Percentiles rank a stretch among this genome's conserved stretches.
These are phyloP conservation scores for Cinclus mexicanus DNA, from an alignment of 2,113 vertebrate genomes.

Conservation along the genomic window DNA sequence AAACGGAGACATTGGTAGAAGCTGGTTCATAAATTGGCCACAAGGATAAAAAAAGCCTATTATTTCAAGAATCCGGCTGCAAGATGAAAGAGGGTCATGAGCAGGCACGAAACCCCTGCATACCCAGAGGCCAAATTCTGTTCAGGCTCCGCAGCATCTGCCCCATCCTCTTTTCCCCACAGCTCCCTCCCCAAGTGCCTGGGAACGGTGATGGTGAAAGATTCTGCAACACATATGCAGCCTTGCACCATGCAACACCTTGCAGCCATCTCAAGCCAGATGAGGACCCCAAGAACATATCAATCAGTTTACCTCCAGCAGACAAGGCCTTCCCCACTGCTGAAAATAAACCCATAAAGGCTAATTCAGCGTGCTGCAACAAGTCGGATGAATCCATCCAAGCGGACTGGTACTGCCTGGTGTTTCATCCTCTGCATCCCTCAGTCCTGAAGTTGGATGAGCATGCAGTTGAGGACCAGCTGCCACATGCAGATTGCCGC, in stretches of 20 bases:
- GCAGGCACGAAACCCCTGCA: neutral
- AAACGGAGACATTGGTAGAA: neutral
- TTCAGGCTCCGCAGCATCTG: neutral
- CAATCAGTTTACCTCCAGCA: neutral
- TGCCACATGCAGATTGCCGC: neutral
- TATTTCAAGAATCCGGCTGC: neutral
- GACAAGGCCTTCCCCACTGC: neutral
- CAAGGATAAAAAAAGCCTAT: neutral
- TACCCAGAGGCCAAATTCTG: neutral
- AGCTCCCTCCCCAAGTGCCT: neutral
- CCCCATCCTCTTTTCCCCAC: neutral
- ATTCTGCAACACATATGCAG: neutral
- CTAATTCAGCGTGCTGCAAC: neutral
- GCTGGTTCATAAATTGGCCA: neutral
- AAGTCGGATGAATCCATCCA: neutral
- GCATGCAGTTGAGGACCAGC: neutral
- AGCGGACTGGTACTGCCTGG: neutral
- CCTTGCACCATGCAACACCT: neutral
- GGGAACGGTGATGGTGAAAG: neutral
- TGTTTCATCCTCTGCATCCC: neutral
- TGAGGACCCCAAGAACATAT: neutral
- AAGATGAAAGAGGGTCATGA: neutral
- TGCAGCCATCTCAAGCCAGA: neutral
- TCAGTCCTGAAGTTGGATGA: neutral
- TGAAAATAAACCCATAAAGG: slow-evolving; percentile 18